Percentiles rank a stretch among this genome's conserved stretches.
Evolutionary conservation across 2,797 vertebrate species (phyloP).

Genomic region (Furcifer pardalis): DNA sequence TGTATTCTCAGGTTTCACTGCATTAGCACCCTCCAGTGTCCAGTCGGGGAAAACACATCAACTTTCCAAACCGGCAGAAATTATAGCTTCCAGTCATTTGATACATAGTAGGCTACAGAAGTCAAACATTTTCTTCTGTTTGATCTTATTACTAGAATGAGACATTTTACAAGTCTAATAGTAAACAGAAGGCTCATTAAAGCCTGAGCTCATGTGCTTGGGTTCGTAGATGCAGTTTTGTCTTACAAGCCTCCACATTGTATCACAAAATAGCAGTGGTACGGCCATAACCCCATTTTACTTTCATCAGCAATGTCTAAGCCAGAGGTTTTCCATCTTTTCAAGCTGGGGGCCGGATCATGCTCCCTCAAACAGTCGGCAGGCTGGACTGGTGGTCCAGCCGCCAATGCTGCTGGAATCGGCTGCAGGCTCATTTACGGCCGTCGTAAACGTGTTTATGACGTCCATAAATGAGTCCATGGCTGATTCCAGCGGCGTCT

Average conservation of each 20-base stretch:
- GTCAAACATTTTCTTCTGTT: background rate
- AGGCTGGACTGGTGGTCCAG: too few relatives aligned
- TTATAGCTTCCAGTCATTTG: background rate
- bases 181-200: background rate
- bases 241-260: background rate
- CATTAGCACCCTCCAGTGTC: constrained; percentile 77
- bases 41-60: constrained; percentile 47
- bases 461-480: too few relatives aligned
- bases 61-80: background rate
- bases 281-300: background rate
- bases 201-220: background rate
- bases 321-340: too few relatives aligned
- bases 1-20: constrained; percentile 53
- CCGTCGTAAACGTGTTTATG: too few relatives aligned
- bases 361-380: too few relatives aligned
- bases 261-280: background rate
- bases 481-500: too few relatives aligned
- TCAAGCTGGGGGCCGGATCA: too few relatives aligned
- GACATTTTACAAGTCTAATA: background rate
- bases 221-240: background rate
- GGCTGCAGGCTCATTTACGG: too few relatives aligned
- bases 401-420: too few relatives aligned
- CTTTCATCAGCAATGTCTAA: background rate
- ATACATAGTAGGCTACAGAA: background rate
- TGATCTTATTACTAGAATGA: background rate